Conservation (phyloP, 2,113 vertebrate genomes). For the Spheniscus mendiculus region DNA sequence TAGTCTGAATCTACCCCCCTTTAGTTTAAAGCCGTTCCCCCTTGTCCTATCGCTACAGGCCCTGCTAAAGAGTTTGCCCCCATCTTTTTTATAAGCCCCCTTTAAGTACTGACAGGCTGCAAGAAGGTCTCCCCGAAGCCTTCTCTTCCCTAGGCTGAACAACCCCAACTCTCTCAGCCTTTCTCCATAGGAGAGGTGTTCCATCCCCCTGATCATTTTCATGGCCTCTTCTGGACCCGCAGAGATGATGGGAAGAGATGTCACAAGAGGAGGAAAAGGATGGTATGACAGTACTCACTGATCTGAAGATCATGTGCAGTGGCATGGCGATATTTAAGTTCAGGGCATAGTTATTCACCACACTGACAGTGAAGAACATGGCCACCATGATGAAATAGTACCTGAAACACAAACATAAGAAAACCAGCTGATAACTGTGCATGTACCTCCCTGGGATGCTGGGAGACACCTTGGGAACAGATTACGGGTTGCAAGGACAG, state of each 20-base stretch:
- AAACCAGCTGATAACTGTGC: accelerated
- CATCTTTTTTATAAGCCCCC: no score
- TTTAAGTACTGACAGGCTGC: no score
- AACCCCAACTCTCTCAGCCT: no score
- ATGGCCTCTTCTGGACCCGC: no score
- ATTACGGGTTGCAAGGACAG: accelerated
- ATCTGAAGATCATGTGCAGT: slow-evolving; percentile 98
- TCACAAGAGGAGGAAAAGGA: background rate
- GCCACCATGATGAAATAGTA: slow-evolving; percentile 93
- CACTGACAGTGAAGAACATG: slow-evolving; percentile 97
- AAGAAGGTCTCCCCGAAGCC: no score
- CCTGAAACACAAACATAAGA: slow-evolving; percentile 67
- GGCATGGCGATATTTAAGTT: slow-evolving; percentile 98
- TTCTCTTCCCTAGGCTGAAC: no score
- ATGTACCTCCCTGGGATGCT: background rate
- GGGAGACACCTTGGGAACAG: background rate
- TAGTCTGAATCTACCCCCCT: no score
- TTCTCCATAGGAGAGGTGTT: no score
- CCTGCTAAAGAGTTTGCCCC: no score
- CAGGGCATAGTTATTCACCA: slow-evolving; percentile 97
- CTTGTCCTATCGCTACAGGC: no score
- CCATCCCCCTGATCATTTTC: no score
- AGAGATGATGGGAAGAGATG: background rate
- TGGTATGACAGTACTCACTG: slow-evolving; percentile 75
- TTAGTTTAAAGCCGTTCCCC: no score